Percentiles rank a stretch among this genome's conserved stretches.
These are phyloP conservation scores for Harpalus rubripes DNA, from an alignment of 2,888 invertebrate genomes.

Conservation along the genomic window DNA sequence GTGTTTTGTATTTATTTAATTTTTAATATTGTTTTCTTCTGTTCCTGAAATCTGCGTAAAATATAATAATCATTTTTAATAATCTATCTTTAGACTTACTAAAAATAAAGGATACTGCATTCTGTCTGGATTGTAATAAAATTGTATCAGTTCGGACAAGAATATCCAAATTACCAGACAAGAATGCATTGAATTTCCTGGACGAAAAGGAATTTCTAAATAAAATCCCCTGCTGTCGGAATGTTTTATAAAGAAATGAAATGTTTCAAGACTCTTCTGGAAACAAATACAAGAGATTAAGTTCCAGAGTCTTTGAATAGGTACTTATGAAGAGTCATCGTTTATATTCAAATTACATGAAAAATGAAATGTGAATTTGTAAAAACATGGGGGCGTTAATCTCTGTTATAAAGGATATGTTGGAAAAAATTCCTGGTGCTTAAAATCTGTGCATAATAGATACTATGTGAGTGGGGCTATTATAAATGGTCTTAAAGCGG, in stretches of 20 bases:
- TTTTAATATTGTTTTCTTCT: too few relatives aligned
- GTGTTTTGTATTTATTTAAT: too few relatives aligned
- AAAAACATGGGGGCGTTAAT: constrained; percentile 16
- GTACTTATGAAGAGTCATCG: constrained; percentile 20
- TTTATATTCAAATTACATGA: constrained; percentile 37
- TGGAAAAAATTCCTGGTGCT: constrained; percentile 28
- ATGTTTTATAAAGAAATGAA: constrained; percentile 43
- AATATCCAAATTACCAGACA: not conserved
- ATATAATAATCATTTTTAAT: not conserved
- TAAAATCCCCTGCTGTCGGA: constrained; percentile 32
- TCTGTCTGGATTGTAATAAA: not conserved
- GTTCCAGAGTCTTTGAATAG: constrained; percentile 12
- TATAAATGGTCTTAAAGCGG: constrained; percentile 41
- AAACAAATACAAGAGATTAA: constrained; percentile 37
- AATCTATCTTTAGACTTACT: not conserved
- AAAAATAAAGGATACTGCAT: not conserved
- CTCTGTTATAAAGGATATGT: constrained; percentile 22
- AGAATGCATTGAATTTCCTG: constrained; percentile 30
- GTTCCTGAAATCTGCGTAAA: too few relatives aligned
- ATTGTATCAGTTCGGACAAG: not conserved
- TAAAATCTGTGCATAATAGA: constrained; percentile 47
- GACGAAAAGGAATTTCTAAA: constrained; percentile 47
- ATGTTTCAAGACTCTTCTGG: constrained; percentile 37
- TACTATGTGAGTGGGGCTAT: constrained; percentile 17
- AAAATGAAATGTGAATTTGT: constrained; percentile 8